Percentiles rank a stretch among this genome's conserved stretches.
phyloP scores from a whole-genome alignment of 2,888 invertebrate species.

The Cataglyphis albicans region DNA sequence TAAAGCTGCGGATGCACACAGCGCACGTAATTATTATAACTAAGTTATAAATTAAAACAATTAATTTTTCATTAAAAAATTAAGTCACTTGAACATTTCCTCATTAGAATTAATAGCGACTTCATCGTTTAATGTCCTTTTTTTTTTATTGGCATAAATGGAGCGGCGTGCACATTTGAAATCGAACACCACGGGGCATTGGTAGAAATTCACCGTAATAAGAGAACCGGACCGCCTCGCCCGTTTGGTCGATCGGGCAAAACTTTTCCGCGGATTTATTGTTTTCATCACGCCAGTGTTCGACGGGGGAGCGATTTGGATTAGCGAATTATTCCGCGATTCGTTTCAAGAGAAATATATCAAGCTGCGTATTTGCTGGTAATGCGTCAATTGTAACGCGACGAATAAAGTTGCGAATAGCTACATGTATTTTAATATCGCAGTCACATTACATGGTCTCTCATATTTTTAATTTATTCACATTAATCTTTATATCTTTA shows the following conservation, averaged over 20 bases:
- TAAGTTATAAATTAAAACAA: background rate
- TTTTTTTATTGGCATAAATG: background rate
- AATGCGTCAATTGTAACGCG: constrained; percentile 1
- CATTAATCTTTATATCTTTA: background rate
- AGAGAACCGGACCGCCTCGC: constrained; percentile 23
- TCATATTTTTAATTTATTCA: constrained; percentile 1
- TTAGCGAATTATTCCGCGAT: constrained; percentile 31
- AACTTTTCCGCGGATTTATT: constrained; percentile 45
- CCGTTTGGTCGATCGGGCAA: constrained; percentile 24
- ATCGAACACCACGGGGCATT: background rate
- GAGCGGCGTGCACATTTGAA: background rate
- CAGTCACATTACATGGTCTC: background rate
- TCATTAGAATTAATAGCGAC: background rate
- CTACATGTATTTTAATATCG: background rate
- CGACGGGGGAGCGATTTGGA: constrained; percentile 26
- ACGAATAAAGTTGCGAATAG: background rate
- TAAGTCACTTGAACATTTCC: background rate
- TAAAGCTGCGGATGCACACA: background rate
- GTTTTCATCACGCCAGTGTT: constrained; percentile 49
- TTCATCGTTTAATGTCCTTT: background rate
- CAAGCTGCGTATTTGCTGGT: background rate
- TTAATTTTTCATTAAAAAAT: constrained; percentile 4
- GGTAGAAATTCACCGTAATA: constrained; percentile 36
- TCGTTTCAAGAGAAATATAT: constrained; percentile 7
- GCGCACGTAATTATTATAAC: background rate